These are phyloP conservation scores for Orestias chungarensis DNA, from an alignment of 2,797 vertebrate genomes.

Conservation along the genomic window DNA sequence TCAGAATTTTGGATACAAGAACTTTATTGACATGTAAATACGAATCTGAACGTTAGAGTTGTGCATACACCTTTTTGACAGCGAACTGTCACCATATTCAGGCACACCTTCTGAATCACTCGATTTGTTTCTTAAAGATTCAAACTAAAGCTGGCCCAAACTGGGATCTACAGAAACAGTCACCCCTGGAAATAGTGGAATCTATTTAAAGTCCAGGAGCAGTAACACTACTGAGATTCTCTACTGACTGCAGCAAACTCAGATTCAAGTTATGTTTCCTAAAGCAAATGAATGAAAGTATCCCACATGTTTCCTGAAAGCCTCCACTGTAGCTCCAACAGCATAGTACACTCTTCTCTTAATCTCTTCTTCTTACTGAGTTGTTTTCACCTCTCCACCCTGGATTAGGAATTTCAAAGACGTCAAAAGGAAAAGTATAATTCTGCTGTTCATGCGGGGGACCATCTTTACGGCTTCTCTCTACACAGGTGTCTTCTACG, in stretches of 20 bases:
- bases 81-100: too few relatives aligned
- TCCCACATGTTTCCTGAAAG: conserved; percentile 22
- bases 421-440: conserved; percentile 54
- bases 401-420: conserved; percentile 63
- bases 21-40: too few relatives aligned
- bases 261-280: too few relatives aligned
- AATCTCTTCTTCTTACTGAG: conserved; percentile 39
- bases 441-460: conserved; percentile 61
- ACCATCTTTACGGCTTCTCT: conserved; percentile 60
- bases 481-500: conserved; percentile 71
- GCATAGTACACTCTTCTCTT: not conserved
- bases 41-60: too few relatives aligned
- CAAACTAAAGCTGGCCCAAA: not conserved
- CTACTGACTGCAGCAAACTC: not conserved
- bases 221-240: too few relatives aligned
- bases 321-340: conserved; percentile 4
- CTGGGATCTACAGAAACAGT: not conserved
- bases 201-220: too few relatives aligned
- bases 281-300: too few relatives aligned
- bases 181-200: too few relatives aligned
- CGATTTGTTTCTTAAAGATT: not conserved
- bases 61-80: too few relatives aligned
- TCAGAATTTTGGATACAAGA: too few relatives aligned
- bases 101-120: not conserved
- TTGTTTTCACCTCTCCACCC: conserved; percentile 65